Evolutionary conservation across 2,113 vertebrate genomes (phyloP), one percentile per base, ranked within the genome.

Genomic region (Eolophus roseicapilla): DNA sequence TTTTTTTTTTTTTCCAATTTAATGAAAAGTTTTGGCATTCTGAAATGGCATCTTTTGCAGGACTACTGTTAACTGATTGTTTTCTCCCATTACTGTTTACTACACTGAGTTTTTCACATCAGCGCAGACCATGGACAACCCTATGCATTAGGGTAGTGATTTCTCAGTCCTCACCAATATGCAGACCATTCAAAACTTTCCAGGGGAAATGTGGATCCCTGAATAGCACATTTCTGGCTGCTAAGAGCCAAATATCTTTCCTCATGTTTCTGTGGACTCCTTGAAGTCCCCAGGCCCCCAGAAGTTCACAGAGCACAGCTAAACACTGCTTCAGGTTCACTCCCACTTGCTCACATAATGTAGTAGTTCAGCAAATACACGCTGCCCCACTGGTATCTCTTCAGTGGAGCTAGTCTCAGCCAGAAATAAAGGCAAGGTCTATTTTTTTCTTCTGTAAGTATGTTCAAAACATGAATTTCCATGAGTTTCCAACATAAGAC

Each of bases 381-480:
- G 6, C 63, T 94, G 90, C 92, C 93, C 95, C 85, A n/a, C 63
- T 82, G 93, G 75, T 94, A 55, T n/a, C 92, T 82, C 94, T 96
- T 91, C 93, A 73, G 65, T 59, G 64, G 91, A 94, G 92, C 80
- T 53, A 86, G 47, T 75, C 94, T 95, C 65, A 93, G 86, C 81
- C 92, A 96, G 92, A 96, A 96, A 96, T 95, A 97, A 95, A 96
- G 90, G 81, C 96, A 96, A 55, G 86, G 70, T 90, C 92, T 96
- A 95, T 96, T 93, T 96, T 96, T 94, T 95, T 95, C 92, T 79
- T 43, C 91, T 79, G 62, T 91, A 96, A 95, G 93, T 88, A 93
- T 96, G 96, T 95, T 97, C 92, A 96, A 94, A 96, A 96, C 96
- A 96, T 96, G 95, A 95, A 96, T 96, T 97, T 96, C 96, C 92